A percentile compares a stretch with the other conserved stretches of the same genome.
Evolutionary conservation across 2,888 invertebrate genomes (phyloP).

Genomic region (Drosophila mayaguana): DNA sequence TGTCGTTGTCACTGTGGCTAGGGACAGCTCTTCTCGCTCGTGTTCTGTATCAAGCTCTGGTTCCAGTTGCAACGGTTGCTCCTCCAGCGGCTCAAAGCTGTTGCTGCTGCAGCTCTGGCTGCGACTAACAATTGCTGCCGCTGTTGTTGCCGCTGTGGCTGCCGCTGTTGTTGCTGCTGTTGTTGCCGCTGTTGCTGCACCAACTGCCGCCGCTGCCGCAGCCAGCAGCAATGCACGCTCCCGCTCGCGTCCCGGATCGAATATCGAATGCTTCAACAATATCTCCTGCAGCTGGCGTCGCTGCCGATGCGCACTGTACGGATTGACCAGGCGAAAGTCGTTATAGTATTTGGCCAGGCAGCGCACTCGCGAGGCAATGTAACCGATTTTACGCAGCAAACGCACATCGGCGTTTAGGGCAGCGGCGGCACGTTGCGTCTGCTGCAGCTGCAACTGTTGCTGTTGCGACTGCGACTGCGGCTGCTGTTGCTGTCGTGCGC

Average conservation of each 20-base stretch:
- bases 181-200: slow-evolving; percentile 62
- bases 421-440: slow-evolving; percentile 45
- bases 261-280: slow-evolving; percentile 78
- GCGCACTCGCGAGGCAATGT: slow-evolving; percentile 84
- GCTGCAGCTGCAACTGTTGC: slow-evolving; percentile 26
- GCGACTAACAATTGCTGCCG: slow-evolving; percentile 35
- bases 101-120: slow-evolving; percentile 43
- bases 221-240: slow-evolving; percentile 63
- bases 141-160: slow-evolving; percentile 28
- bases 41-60: slow-evolving; percentile 11
- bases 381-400: slow-evolving; percentile 84
- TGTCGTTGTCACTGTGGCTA: slow-evolving; percentile 4
- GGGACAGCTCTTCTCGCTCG: slow-evolving; percentile 12
- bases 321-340: slow-evolving; percentile 82
- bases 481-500: slow-evolving; percentile 24
- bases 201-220: slow-evolving; percentile 70
- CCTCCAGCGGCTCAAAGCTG: slow-evolving; percentile 37
- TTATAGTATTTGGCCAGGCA: slow-evolving; percentile 82
- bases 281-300: slow-evolving; percentile 82
- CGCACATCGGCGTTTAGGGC: slow-evolving; percentile 82
- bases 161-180: slow-evolving; percentile 57
- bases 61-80: neutral
- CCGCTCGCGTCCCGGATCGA: slow-evolving; percentile 68
- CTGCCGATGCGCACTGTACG: slow-evolving; percentile 82
- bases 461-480: slow-evolving; percentile 22